Base-by-base conservation (phyloP, 2,797 vertebrate species). In the Siniperca obscura region DNA sequence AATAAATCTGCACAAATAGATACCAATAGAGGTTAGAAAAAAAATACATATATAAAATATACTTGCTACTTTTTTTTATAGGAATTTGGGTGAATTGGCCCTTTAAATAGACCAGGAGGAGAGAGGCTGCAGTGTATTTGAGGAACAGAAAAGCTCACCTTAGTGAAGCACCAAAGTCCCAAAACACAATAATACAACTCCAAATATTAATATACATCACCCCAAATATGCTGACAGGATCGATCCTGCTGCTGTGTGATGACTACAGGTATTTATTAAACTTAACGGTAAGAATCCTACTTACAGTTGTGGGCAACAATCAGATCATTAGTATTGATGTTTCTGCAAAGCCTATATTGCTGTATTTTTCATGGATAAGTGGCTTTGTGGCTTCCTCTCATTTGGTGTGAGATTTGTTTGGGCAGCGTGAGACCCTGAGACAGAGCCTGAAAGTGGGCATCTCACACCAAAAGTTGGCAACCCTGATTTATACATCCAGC, bases 81-180 rank as follows among this genome's bases (percentile, higher is more conserved):
- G 2, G 27, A 16, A 27, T 27, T 30, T 9, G 16, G 14, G 27
- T 34, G 7, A 56, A 56, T n/a, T 25, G 12, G 27, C 12, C 5
- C n/a, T 56, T 25, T 56, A 19, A 56, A 55, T 25, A 10, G 52
- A 25, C 4, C 5, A 56, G 53, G 5, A 56, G 13, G 55, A 27
- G 25, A 56, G 2, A 36, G 27, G 27, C 57, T 34, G 12, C 7
- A 16, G 16, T 59, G 30, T 60, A 21, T 34, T 11, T 34, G 17
- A 19, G 30, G 61, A 34, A 46, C 16, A 66, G 42, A 19, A 48
- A 30, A 0, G 22, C n/a, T 64, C 0, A 36, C n/a, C 40, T 27
- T 0, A 25, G 14, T 44, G 36, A 1, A 2, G 40, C 0, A 8
- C 16, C n/a, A 19, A 1, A 2, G 42, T 0, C 16, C 16, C 25